phyloP scores from a whole-genome alignment of 2,888 invertebrate species.

The Mythimna lalbum region DNA sequence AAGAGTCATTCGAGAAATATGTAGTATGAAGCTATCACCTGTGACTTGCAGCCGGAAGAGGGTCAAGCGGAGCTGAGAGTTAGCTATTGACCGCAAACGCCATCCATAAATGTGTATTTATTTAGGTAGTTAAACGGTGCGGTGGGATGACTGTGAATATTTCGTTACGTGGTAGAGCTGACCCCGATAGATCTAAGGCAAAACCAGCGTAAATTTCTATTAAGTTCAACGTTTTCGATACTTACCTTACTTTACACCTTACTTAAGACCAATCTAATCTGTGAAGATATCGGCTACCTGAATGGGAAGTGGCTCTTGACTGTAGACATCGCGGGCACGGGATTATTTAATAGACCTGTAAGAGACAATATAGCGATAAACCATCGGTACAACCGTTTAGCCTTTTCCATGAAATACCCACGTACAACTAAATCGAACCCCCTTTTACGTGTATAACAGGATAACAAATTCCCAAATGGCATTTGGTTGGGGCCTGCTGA shows the following conservation, averaged over 20 bases:
- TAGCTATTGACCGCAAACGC: constrained; percentile 27
- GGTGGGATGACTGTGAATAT: not conserved
- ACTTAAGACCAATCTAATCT: not conserved
- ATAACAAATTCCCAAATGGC: constrained; percentile 29
- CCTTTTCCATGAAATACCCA: not conserved
- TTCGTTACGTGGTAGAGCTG: not conserved
- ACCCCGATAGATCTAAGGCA: not conserved
- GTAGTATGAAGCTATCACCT: constrained; percentile 27
- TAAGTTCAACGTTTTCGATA: not conserved
- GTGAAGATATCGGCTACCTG: not conserved
- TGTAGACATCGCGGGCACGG: not conserved
- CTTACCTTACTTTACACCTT: not conserved
- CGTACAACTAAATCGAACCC: not conserved
- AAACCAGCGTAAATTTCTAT: not conserved
- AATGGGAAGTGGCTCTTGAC: not conserved
- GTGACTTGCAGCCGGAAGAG: constrained; percentile 21
- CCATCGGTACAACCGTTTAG: constrained; percentile 5
- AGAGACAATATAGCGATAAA: not conserved
- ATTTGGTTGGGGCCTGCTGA: constrained; percentile 16
- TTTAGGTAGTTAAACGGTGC: not conserved
- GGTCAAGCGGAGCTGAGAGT: constrained; percentile 32
- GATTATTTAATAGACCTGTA: not conserved
- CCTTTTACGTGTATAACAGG: constrained; percentile 19
- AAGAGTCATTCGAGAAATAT: constrained; percentile 30
- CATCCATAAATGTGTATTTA: not conserved